Evolutionary conservation across 2,797 vertebrate species (phyloP).

Genomic region (Microtus obscurus): DNA sequence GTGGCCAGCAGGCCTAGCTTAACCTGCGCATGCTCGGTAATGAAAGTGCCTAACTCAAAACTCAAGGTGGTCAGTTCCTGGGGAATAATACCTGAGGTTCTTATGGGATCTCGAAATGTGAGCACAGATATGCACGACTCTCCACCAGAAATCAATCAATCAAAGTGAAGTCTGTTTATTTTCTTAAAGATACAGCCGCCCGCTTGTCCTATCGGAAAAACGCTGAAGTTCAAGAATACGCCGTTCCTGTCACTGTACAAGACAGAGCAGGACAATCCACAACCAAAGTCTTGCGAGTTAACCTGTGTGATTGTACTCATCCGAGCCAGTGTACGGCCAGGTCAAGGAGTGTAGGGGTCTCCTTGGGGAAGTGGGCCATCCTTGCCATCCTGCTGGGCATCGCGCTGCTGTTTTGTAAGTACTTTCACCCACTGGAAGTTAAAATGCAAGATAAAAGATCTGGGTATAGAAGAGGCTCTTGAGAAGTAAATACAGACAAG

Average conservation of each 20-base stretch:
- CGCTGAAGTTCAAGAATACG: constrained; percentile 84
- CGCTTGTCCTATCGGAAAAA: constrained; percentile 85
- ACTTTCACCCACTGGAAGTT: background rate
- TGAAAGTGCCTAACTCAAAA: background rate
- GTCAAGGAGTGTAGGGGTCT: fast-evolving
- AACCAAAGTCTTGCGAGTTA: constrained; percentile 79
- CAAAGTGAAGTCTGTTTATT: constrained; percentile 32
- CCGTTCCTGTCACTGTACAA: constrained; percentile 86
- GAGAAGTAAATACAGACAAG: background rate
- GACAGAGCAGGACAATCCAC: constrained; percentile 89
- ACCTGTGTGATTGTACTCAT: constrained; percentile 89
- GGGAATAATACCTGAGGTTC: background rate
- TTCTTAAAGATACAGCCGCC: constrained; percentile 88
- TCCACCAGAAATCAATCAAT: background rate
- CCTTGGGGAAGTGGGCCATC: constrained; percentile 90
- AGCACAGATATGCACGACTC: background rate
- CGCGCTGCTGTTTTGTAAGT: constrained; percentile 92
- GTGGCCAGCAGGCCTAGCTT: background rate
- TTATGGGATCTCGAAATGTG: background rate
- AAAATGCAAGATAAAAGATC: background rate
- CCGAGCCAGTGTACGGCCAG: constrained; percentile 65
- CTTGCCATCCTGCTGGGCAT: constrained; percentile 93
- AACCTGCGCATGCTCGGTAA: background rate
- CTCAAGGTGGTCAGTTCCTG: background rate
- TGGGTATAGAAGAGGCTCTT: background rate